Conservation (phyloP, 2,113 vertebrate genomes). For the Heptranchias perlo region DNA sequence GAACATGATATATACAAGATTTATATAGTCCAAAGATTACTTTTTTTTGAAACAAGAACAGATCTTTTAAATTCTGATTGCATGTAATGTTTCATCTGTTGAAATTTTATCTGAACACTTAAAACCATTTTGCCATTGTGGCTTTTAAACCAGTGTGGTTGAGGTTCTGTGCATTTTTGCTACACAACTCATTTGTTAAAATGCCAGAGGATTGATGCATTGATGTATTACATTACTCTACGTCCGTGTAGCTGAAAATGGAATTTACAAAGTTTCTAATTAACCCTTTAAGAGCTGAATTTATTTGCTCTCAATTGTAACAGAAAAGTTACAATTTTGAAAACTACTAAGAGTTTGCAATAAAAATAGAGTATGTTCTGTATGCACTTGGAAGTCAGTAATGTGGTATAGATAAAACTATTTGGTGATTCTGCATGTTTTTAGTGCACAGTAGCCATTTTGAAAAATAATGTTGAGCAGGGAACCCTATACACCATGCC, state of each 20-base stretch:
- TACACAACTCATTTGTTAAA: background rate
- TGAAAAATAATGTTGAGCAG: background rate
- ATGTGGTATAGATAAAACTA: background rate
- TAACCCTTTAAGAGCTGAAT: background rate
- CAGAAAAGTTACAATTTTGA: background rate
- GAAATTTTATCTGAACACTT: background rate
- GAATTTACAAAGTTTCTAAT: background rate
- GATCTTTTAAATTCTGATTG: background rate
- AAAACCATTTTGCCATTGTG: background rate
- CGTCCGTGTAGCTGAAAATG: background rate
- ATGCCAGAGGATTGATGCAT: background rate
- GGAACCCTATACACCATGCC: background rate
- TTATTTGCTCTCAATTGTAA: slow-evolving; percentile 5
- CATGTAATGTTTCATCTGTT: background rate
- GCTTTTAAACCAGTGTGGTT: background rate
- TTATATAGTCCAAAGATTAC: background rate
- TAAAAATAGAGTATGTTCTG: background rate
- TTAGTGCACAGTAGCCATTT: background rate
- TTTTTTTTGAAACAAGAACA: background rate
- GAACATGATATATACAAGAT: background rate
- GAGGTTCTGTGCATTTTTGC: background rate
- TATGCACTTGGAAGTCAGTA: background rate
- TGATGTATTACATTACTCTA: background rate
- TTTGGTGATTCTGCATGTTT: background rate
- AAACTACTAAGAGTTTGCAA: background rate